phyloP scores from a whole-genome alignment of 2,113 vertebrate genomes.

The Indri indri region DNA sequence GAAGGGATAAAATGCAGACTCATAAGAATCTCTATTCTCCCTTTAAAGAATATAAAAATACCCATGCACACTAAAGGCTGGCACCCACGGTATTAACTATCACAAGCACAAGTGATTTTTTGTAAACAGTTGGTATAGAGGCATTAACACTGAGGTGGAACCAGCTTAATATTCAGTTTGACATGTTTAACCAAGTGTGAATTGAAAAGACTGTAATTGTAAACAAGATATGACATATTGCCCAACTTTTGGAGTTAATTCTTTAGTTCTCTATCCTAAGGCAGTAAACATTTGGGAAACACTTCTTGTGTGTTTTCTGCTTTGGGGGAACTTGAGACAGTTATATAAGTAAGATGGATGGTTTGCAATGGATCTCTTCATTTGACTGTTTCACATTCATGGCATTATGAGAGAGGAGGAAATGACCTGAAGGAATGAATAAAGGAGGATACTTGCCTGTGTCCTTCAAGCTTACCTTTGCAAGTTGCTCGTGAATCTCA shows the following conservation, averaged over 20 bases:
- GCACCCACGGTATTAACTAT: not conserved
- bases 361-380: not conserved
- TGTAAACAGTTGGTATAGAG: not conserved
- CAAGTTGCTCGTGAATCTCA: conserved; percentile 95
- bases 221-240: not conserved
- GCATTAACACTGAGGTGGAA: not conserved
- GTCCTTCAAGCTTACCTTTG: conserved; percentile 89
- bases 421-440: not conserved
- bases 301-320: not conserved
- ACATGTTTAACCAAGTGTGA: conserved; percentile 6
- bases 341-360: not conserved
- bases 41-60: conserved; percentile 35
- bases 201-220: not conserved
- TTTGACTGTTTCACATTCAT: not conserved
- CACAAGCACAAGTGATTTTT: not conserved
- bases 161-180: not conserved
- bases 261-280: not conserved
- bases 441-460: not conserved
- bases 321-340: not conserved
- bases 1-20: conserved; percentile 25
- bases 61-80: not conserved
- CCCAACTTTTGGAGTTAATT: not conserved
- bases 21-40: conserved; percentile 14
- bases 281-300: not conserved
- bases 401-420: not conserved